Evolutionary conservation across 2,797 vertebrate species (phyloP).

Genomic region (Carcharodon carcharias): DNA sequence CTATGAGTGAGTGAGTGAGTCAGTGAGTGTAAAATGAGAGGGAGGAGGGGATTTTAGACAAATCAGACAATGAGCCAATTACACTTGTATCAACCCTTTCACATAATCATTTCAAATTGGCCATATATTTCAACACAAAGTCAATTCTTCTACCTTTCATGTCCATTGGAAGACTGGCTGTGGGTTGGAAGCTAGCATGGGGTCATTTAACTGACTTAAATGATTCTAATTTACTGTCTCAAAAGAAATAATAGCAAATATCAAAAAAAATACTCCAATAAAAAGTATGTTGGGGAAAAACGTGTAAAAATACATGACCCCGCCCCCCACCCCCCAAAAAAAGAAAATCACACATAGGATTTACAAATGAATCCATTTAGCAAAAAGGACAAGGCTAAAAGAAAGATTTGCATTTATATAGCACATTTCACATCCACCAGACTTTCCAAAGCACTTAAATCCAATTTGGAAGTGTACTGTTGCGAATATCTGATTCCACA

Average conservation of each 20-base stretch:
- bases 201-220: not conserved
- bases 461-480: not conserved
- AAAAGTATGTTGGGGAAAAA: not conserved
- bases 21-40: not conserved
- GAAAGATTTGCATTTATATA: not conserved
- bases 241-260: not conserved
- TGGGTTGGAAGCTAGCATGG: not conserved
- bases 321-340: no score
- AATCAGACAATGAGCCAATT: not conserved
- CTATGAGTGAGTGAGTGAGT: not conserved
- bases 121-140: not conserved
- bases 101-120: not conserved
- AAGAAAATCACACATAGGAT: not conserved
- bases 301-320: not conserved
- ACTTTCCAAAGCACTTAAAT: not conserved
- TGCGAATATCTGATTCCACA: not conserved
- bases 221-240: not conserved
- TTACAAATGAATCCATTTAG: not conserved
- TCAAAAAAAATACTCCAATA: not conserved
- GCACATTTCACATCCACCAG: not conserved
- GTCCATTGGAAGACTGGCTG: not conserved
- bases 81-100: not conserved
- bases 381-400: not conserved
- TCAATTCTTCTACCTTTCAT: not conserved
- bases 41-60: not conserved